Conservation (phyloP, 2,888 invertebrate genomes). For the Orthosia cruda region DNA sequence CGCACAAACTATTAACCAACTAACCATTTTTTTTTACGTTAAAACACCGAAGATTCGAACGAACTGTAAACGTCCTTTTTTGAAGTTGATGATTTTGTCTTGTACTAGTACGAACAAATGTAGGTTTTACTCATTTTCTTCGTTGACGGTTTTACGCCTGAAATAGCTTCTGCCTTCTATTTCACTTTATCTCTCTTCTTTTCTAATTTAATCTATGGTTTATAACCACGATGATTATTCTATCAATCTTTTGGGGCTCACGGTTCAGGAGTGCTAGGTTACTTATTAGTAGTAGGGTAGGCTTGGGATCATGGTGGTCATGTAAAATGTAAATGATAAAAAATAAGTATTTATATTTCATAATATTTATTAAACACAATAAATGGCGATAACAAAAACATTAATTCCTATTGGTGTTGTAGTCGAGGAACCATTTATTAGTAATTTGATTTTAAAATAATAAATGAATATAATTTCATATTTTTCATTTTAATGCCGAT, state of each 20-base stretch:
- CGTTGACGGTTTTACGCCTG: too few relatives aligned
- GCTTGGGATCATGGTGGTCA: neutral
- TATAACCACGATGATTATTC: neutral
- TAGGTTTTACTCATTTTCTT: neutral
- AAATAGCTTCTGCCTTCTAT: neutral
- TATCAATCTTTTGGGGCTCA: neutral
- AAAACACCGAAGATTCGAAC: too few relatives aligned
- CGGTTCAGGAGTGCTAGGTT: too few relatives aligned
- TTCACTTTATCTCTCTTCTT: neutral
- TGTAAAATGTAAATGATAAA: neutral
- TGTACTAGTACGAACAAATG: too few relatives aligned
- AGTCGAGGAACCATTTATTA: constrained; percentile 55
- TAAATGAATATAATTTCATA: constrained; percentile 35
- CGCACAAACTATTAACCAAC: too few relatives aligned
- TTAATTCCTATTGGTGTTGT: constrained; percentile 63
- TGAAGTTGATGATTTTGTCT: too few relatives aligned
- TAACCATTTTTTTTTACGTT: too few relatives aligned
- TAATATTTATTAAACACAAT: constrained; percentile 71
- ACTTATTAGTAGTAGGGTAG: neutral
- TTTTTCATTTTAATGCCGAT: constrained; percentile 11
- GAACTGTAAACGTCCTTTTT: too few relatives aligned
- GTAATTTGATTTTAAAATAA: constrained; percentile 45
- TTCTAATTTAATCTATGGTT: neutral
- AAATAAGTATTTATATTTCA: constrained; percentile 36
- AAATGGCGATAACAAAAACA: constrained; percentile 75